Base-by-base conservation (phyloP, 2,888 invertebrate genomes). In the Meganola albula region DNA sequence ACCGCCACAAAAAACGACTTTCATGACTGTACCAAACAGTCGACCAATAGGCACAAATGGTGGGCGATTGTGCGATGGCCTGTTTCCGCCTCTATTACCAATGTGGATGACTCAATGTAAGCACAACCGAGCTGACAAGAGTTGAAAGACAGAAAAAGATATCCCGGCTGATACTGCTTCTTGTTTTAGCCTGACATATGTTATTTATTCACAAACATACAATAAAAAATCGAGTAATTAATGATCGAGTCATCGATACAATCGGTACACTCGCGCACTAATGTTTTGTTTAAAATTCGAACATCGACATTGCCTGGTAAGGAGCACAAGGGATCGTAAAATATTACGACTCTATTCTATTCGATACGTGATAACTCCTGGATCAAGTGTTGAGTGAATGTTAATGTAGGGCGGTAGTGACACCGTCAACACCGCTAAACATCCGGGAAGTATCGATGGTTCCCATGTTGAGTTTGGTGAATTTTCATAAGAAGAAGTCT, bases 261-360 rank as follows among this genome's bases (percentile, higher is more conserved):
- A 59, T 52, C 45, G 45, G 46, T 27, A 57, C 59, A 63, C 50
- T 54, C 56, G 61, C 63, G 62, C 48, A 62, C 56, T 60, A 58
- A 48, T 57, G 53, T 63, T 66, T 70, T 60, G 67, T 77, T 84
- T 80, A 76, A 78, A 77, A 80, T 83, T 79, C 83, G 82, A 76
- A 68, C 74, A 71, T 63, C 68, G 74, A 64, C 59, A 56, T 57
- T 52, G 54, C 64, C 83, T 50, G 63, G 80, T 83, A 85, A 72
- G 84, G 84, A 72, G 74, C 64, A 85, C 85, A 85, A 85, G 83
- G 74, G 85, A 69, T 83, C 74, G 72, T 85, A 76, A 85, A 85
- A 83, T 75, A 80, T 85, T 78, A 85, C 79, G 65, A 71, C 65
- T 82, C 84, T 76, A 85, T 85, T 85, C 82, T 84, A 82, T 85